phyloP scores from a whole-genome alignment of 2,797 vertebrate species.

The Acridotheres tristis region DNA sequence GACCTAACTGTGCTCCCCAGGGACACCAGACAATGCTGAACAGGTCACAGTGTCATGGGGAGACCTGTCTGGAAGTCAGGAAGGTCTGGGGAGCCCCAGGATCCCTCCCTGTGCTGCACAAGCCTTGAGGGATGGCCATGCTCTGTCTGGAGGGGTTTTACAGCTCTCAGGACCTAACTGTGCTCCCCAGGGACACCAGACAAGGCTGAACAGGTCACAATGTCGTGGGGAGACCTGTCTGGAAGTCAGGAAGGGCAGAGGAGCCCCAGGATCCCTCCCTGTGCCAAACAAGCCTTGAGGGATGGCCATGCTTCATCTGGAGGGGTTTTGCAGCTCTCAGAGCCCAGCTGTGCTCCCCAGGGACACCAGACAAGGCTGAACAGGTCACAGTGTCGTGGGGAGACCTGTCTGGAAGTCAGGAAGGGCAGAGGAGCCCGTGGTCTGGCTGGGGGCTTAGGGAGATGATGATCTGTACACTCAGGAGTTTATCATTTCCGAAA shows the following conservation, averaged over 20 bases:
- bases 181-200: too few species aligned
- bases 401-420: background rate
- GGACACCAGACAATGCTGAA: background rate
- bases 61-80: background rate
- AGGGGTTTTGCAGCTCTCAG: background rate
- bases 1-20: background rate
- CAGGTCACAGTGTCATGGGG: background rate
- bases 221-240: background rate
- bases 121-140: background rate
- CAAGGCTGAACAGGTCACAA: background rate
- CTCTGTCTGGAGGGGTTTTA: too few species aligned
- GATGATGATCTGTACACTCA: background rate
- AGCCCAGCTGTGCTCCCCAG: background rate
- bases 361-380: background rate
- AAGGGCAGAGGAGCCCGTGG: background rate
- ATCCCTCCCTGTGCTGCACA: too few species aligned
- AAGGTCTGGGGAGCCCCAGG: background rate
- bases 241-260: background rate
- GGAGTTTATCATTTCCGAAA: constrained; percentile 37
- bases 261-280: too few species aligned
- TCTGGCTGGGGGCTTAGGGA: background rate
- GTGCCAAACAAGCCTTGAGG: too few species aligned
- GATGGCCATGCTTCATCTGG: background rate
- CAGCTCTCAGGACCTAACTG: too few species aligned
- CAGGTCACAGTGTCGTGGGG: background rate